Evolutionary conservation across 2,113 vertebrate genomes (phyloP).

Genomic region (Australoheros scitulus): DNA sequence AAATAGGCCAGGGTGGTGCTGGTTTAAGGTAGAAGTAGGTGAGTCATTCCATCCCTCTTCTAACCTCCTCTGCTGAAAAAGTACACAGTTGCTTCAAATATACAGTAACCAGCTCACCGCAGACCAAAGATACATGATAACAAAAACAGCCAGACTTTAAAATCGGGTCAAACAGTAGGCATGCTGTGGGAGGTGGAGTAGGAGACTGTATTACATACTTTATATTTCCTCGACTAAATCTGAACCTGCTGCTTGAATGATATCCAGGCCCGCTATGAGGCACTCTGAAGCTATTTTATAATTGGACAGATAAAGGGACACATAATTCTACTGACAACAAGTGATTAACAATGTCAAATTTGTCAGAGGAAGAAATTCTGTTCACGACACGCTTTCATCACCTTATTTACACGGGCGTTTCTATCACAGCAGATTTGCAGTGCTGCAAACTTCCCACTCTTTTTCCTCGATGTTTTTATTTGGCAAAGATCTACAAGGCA

Average conservation of each 20-base stretch:
- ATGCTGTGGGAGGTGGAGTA: conserved; percentile 31
- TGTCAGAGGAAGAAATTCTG: background rate
- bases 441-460: background rate
- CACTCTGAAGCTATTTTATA: conserved; percentile 6
- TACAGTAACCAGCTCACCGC: conserved; percentile 1
- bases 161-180: conserved; percentile 56
- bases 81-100: background rate
- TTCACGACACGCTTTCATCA: background rate
- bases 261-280: conserved; percentile 4
- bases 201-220: conserved; percentile 25
- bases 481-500: background rate
- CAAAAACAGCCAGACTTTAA: conserved; percentile 25
- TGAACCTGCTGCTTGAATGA: background rate
- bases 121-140: conserved; percentile 22
- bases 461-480: background rate
- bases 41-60: conserved; percentile 44
- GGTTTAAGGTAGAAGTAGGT: conserved; percentile 33
- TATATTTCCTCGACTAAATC: conserved; percentile 22
- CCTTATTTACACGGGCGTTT: background rate
- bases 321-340: background rate
- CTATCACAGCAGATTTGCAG: background rate
- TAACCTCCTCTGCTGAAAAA: conserved; percentile 19
- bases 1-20: conserved; percentile 31
- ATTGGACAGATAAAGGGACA: background rate
- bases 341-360: background rate